Evolutionary conservation across 2,888 invertebrate genomes (phyloP).

Genomic region (Apantesis nais): DNA sequence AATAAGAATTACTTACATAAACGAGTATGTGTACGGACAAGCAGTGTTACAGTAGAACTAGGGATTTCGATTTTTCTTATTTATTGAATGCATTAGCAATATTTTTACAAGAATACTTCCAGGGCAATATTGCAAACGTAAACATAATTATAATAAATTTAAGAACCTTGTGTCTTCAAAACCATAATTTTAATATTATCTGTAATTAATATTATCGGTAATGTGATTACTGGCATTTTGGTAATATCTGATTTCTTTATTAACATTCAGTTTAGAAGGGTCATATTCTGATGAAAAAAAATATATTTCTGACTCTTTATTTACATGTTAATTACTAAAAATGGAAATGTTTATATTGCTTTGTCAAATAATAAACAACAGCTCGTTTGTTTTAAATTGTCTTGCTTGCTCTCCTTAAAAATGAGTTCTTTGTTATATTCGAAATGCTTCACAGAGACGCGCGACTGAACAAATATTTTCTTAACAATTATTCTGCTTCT

Average conservation of each 20-base stretch:
- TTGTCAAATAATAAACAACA: neutral
- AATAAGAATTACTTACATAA: neutral
- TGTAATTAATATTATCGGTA: neutral
- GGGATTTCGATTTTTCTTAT: too few species aligned
- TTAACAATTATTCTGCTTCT: conserved; percentile 7
- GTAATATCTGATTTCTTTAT: neutral
- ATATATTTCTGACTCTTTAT: neutral
- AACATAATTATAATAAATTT: neutral
- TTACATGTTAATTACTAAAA: neutral
- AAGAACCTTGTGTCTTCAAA: neutral
- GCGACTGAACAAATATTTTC: conserved; percentile 2
- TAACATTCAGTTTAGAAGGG: neutral
- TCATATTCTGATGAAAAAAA: neutral
- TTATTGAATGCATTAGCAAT: too few species aligned
- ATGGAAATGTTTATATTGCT: neutral
- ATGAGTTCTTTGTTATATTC: conserved; percentile 4
- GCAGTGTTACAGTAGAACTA: too few species aligned
- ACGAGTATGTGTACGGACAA: neutral
- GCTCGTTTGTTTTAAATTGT: neutral
- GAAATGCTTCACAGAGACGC: neutral
- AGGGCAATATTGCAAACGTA: too few species aligned
- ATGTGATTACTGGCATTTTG: neutral
- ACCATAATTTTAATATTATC: neutral
- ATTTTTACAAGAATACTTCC: too few species aligned
- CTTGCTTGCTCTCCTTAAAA: neutral